Conservation (phyloP, 2,113 vertebrate genomes). For the Alethe diademata region DNA sequence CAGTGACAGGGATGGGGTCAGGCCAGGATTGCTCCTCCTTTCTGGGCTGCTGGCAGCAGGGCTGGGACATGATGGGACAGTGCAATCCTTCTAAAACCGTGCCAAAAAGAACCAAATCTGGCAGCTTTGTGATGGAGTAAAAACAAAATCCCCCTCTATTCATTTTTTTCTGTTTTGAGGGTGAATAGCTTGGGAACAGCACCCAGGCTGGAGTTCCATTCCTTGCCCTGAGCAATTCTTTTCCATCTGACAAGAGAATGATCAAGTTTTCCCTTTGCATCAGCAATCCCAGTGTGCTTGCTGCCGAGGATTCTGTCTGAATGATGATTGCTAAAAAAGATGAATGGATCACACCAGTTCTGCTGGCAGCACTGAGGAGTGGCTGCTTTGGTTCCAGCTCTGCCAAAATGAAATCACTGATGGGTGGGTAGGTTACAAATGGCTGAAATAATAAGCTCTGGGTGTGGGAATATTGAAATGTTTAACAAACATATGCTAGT, state of each 20-base stretch:
- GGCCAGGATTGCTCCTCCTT: not conserved
- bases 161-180: not conserved
- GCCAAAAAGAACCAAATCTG: not conserved
- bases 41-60: not conserved
- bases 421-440: conserved; percentile 10
- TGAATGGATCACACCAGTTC: not conserved
- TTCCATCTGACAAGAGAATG: not conserved
- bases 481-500: conserved; percentile 52
- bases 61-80: not conserved
- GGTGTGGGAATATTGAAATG: conserved; percentile 32
- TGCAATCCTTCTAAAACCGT: not conserved
- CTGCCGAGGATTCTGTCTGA: not conserved
- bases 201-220: not conserved
- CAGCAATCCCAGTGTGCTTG: not conserved
- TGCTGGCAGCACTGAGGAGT: not conserved
- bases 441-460: conserved; percentile 12
- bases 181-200: not conserved
- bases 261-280: not conserved
- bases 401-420: conserved; percentile 24
- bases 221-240: not conserved
- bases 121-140: not conserved
- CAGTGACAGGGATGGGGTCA: not conserved
- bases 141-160: not conserved
- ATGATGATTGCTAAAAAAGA: not conserved
- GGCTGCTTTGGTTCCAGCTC: not conserved